Conservation (phyloP, 2,888 invertebrate species). For the Ochropleura plecta region DNA sequence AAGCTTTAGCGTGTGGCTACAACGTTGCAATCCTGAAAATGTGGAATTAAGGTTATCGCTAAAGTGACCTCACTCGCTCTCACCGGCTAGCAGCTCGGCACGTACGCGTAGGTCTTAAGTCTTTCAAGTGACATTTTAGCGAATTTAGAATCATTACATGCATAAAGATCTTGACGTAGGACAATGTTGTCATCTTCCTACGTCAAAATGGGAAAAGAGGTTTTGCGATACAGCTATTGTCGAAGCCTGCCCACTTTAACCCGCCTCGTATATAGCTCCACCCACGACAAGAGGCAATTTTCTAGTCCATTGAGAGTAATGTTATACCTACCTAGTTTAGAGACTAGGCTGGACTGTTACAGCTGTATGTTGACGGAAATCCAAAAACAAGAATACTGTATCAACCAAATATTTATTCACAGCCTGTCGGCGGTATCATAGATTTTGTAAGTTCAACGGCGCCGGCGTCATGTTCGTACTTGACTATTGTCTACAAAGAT, state of each 20-base stretch:
- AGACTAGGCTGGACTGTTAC: constrained; percentile 19
- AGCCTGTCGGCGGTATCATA: background rate
- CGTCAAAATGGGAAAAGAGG: constrained; percentile 43
- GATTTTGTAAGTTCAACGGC: constrained; percentile 1
- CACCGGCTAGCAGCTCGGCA: constrained; percentile 6
- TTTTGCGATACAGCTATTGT: constrained; percentile 59
- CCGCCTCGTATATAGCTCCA: constrained; percentile 74
- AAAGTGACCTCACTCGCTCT: constrained; percentile 37
- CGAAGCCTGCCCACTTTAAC: constrained; percentile 63
- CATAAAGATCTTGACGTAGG: background rate
- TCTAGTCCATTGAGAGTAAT: constrained; percentile 71
- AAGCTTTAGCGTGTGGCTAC: constrained; percentile 1
- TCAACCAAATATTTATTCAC: constrained; percentile 20
- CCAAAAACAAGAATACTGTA: constrained; percentile 17
- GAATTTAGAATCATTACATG: constrained; percentile 35
- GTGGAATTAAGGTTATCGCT: constrained; percentile 48
- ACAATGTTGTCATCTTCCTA: constrained; percentile 23
- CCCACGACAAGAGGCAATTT: constrained; percentile 73
- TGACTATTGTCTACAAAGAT: background rate
- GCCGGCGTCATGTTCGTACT: background rate
- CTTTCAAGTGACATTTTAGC: constrained; percentile 38
- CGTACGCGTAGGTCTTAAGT: constrained; percentile 16
- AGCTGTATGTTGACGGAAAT: constrained; percentile 9
- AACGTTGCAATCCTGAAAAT: constrained; percentile 34
- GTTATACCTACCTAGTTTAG: constrained; percentile 4